A percentile compares a stretch with the other conserved stretches of the same genome.
phyloP scores from a whole-genome alignment of 1,140 invertebrate genomes.

The Belonocnema kinseyi region DNA sequence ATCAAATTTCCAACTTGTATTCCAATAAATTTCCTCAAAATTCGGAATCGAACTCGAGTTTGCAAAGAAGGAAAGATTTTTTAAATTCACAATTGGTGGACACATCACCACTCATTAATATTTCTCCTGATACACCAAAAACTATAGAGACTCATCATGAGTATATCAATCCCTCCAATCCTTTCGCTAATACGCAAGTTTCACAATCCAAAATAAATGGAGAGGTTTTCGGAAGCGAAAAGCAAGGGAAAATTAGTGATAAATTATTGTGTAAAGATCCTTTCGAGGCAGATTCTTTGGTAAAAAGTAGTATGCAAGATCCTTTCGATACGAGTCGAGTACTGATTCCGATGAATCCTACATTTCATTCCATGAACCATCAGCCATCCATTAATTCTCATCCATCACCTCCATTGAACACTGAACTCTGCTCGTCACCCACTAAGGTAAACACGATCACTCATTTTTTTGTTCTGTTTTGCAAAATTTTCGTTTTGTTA shows the following conservation, averaged over 20 bases:
- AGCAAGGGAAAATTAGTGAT: not conserved
- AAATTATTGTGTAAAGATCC: slow-evolving; percentile 28
- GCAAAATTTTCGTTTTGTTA: slow-evolving; percentile 1
- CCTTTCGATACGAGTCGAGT: slow-evolving; percentile 67
- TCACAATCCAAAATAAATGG: slow-evolving; percentile 13
- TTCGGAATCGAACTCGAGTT: not conserved
- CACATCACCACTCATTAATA: not conserved
- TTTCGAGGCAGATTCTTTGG: slow-evolving; percentile 20
- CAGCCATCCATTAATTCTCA: slow-evolving; percentile 49
- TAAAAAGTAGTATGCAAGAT: slow-evolving; percentile 46
- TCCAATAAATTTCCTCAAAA: not conserved
- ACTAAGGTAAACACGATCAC: slow-evolving; percentile 67
- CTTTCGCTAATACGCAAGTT: slow-evolving; percentile 36
- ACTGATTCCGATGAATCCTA: slow-evolving; percentile 52
- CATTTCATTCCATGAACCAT: slow-evolving; percentile 52
- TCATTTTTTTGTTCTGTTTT: slow-evolving; percentile 57
- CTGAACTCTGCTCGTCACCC: slow-evolving; percentile 61
- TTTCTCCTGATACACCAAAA: not conserved
- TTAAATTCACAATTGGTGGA: not conserved
- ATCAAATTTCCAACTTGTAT: not conserved
- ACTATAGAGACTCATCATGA: slow-evolving; percentile 23
- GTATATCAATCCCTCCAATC: slow-evolving; percentile 52
- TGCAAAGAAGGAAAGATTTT: not conserved
- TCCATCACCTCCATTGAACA: slow-evolving; percentile 59
- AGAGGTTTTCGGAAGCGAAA: not conserved